phyloP scores from a whole-genome alignment of 2,113 vertebrate genomes.

The Mus spicilegus region DNA sequence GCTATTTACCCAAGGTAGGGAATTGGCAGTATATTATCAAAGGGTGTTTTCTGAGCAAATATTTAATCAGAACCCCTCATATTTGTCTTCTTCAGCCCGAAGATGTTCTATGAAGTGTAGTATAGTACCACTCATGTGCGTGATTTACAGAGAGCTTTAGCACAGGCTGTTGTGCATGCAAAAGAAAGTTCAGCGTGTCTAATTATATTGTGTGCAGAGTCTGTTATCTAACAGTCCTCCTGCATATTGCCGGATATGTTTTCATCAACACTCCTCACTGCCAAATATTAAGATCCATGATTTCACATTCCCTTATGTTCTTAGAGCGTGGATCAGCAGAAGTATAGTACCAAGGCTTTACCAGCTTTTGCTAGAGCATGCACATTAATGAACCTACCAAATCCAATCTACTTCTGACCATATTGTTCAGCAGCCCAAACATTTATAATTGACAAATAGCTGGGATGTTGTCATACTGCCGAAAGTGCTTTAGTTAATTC shows the following conservation, averaged over 20 bases:
- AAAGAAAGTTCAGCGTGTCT: slow-evolving; percentile 64
- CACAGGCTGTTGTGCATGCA: slow-evolving; percentile 39
- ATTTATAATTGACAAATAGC: slow-evolving; percentile 72
- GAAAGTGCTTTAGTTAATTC: slow-evolving; percentile 67
- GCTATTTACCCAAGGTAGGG: slow-evolving; percentile 78
- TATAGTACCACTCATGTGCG: slow-evolving; percentile 34
- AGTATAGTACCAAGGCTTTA: not conserved
- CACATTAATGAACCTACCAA: not conserved
- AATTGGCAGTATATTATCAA: slow-evolving; percentile 79
- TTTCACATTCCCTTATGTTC: slow-evolving; percentile 31
- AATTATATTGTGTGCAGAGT: slow-evolving; percentile 56
- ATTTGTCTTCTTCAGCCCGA: slow-evolving; percentile 66
- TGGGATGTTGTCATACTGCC: slow-evolving; percentile 41
- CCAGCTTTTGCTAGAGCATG: not conserved
- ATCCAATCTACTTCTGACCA: slow-evolving; percentile 56
- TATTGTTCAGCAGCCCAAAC: slow-evolving; percentile 49
- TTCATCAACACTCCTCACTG: slow-evolving; percentile 37
- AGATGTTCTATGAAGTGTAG: slow-evolving; percentile 56
- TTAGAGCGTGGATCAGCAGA: not conserved
- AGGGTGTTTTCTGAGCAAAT: slow-evolving; percentile 81
- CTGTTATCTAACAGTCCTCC: slow-evolving; percentile 40
- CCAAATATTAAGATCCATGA: slow-evolving; percentile 53
- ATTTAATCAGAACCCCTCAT: slow-evolving; percentile 76
- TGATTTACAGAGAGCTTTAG: slow-evolving; percentile 70
- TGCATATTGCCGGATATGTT: slow-evolving; percentile 38